Conservation (phyloP, 2,113 vertebrate genomes). For the Vimba vimba region DNA sequence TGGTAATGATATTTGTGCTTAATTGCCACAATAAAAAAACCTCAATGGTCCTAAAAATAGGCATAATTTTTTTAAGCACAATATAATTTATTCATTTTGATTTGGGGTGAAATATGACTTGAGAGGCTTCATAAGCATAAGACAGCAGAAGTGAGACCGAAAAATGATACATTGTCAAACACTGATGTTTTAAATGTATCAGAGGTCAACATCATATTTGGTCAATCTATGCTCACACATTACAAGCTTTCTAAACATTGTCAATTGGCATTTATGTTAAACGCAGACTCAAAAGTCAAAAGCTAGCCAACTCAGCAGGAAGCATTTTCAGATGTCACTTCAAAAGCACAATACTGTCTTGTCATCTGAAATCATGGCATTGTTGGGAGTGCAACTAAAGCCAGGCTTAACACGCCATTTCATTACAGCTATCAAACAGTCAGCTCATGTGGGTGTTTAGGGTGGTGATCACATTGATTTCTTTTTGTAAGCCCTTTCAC, state of each 20-base stretch:
- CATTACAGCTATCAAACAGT: slow-evolving; percentile 62
- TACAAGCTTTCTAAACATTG: background rate
- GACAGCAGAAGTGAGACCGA: background rate
- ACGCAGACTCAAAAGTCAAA: background rate
- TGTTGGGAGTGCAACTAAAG: slow-evolving; percentile 46
- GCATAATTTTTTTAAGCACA: background rate
- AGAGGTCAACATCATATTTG: background rate
- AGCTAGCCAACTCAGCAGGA: background rate
- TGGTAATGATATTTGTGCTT: background rate
- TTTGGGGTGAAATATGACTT: background rate
- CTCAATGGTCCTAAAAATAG: too few species aligned
- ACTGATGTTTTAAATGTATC: background rate
- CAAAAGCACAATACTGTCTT: background rate
- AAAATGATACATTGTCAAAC: background rate
- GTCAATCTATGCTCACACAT: background rate
- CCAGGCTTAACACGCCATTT: slow-evolving; percentile 65
- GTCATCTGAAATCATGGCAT: background rate
- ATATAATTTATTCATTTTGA: background rate
- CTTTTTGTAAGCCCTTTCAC: background rate
- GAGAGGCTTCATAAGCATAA: background rate
- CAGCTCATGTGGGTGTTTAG: slow-evolving; percentile 48
- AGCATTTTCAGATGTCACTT: background rate
- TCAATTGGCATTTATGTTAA: background rate
- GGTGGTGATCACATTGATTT: slow-evolving; percentile 1
- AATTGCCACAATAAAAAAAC: background rate